Conservation (phyloP, 2,797 vertebrate species). For the Gallinago stenura region DNA sequence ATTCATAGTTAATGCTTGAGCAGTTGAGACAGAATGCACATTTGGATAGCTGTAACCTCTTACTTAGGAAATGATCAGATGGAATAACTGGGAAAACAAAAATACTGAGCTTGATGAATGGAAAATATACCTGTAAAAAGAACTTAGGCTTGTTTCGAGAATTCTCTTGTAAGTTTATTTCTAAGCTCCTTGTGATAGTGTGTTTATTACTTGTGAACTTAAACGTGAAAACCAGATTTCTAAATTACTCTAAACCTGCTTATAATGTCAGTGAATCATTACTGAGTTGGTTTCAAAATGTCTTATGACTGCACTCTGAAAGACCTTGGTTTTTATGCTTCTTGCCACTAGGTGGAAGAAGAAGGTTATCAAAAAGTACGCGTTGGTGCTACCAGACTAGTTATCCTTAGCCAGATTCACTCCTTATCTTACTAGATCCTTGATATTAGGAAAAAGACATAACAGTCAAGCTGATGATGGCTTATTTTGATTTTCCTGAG, state of each 20-base stretch:
- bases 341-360: conserved; percentile 84
- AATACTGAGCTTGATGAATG: not conserved
- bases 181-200: not conserved
- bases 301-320: not conserved
- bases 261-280: not conserved
- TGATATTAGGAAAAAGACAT: not conserved
- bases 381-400: not conserved
- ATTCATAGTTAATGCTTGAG: not conserved
- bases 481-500: not conserved
- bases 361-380: conserved; percentile 75
- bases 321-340: conserved; percentile 66
- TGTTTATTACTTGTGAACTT: not conserved
- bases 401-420: not conserved
- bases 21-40: not conserved
- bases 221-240: not conserved
- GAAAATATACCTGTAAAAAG: not conserved
- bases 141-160: not conserved
- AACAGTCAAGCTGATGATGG: not conserved
- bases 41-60: not conserved
- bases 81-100: not conserved
- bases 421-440: not conserved
- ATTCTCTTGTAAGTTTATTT: not conserved
- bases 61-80: not conserved
- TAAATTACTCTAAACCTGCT: not conserved
- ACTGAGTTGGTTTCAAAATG: not conserved